phyloP scores from a whole-genome alignment of 2,113 vertebrate genomes.

The Orycteropus afer region DNA sequence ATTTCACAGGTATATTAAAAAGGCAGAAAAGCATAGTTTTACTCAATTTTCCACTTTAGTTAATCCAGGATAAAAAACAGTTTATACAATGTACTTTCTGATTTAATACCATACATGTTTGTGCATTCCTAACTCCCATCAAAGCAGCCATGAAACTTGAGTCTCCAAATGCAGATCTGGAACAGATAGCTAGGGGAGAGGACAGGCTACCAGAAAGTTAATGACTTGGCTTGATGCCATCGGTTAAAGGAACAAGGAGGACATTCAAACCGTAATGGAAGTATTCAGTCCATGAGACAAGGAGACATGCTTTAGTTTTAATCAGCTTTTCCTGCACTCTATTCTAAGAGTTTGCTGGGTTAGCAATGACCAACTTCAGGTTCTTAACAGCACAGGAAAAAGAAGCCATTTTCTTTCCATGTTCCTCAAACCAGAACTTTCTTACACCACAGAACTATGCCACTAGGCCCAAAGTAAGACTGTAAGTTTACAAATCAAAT shows the following conservation, averaged over 20 bases:
- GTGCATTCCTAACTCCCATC: slow-evolving; percentile 39
- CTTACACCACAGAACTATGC: background rate
- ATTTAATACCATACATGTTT: slow-evolving; percentile 37
- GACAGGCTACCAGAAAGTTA: slow-evolving; percentile 72
- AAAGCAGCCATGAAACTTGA: slow-evolving; percentile 53
- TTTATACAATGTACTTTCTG: slow-evolving; percentile 10
- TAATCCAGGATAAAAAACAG: background rate
- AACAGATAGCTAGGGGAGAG: slow-evolving; percentile 68
- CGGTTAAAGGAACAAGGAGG: slow-evolving; percentile 71
- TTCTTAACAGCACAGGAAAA: background rate
- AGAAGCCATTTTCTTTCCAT: background rate
- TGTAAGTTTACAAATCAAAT: too few relatives aligned
- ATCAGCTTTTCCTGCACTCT: slow-evolving; percentile 60
- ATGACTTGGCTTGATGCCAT: slow-evolving; percentile 68
- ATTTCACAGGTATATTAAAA: background rate
- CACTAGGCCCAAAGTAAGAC: background rate
- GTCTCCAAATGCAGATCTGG: slow-evolving; percentile 64
- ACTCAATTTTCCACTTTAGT: background rate
- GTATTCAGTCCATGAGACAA: slow-evolving; percentile 56
- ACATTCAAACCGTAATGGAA: slow-evolving; percentile 75
- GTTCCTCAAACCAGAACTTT: background rate
- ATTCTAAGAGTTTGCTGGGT: slow-evolving; percentile 51
- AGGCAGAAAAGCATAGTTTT: background rate
- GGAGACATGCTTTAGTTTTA: slow-evolving; percentile 66
- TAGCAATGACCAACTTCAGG: slow-evolving; percentile 36